A percentile compares a stretch with the other conserved stretches of the same genome.
Conservation (phyloP, 2,888 invertebrate genomes). For the Dusona sp. region DNA sequence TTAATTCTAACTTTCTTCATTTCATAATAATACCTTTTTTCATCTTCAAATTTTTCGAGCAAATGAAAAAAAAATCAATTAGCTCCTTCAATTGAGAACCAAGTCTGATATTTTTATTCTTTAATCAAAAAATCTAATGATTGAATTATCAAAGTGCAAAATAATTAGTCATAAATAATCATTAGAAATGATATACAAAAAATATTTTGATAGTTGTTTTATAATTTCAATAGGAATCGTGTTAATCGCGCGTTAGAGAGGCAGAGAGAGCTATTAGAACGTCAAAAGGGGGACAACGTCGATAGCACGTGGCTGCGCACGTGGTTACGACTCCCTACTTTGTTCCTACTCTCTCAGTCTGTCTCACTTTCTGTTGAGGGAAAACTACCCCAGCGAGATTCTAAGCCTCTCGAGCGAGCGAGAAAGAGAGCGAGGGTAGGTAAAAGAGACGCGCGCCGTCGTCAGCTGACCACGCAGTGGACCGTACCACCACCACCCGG, state of each 20-base stretch:
- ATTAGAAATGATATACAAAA: background rate
- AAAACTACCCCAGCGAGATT: slow-evolving; percentile 69
- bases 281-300: slow-evolving; percentile 71
- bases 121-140: too few relatives aligned
- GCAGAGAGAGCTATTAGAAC: slow-evolving; percentile 6
- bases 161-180: background rate
- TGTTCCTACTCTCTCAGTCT: slow-evolving; percentile 12
- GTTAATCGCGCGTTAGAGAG: slow-evolving; percentile 8
- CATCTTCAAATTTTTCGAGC: too few relatives aligned
- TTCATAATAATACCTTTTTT: too few relatives aligned
- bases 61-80: too few relatives aligned
- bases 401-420: slow-evolving; percentile 71
- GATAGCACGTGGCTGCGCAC: slow-evolving; percentile 82
- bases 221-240: background rate
- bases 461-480: slow-evolving; percentile 83
- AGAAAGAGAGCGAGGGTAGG: slow-evolving; percentile 70
- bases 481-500: slow-evolving; percentile 77
- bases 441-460: slow-evolving; percentile 78
- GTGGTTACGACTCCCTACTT: slow-evolving; percentile 80
- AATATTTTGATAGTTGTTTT: background rate
- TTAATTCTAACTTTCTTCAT: too few relatives aligned
- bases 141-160: background rate
- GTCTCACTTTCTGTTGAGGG: slow-evolving; percentile 42
- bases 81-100: too few relatives aligned
- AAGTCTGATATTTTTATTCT: too few relatives aligned